Evolutionary conservation across 2,797 vertebrate genomes (phyloP), one percentile per base, ranked within the genome.

Genomic region (Acanthis flammea): DNA sequence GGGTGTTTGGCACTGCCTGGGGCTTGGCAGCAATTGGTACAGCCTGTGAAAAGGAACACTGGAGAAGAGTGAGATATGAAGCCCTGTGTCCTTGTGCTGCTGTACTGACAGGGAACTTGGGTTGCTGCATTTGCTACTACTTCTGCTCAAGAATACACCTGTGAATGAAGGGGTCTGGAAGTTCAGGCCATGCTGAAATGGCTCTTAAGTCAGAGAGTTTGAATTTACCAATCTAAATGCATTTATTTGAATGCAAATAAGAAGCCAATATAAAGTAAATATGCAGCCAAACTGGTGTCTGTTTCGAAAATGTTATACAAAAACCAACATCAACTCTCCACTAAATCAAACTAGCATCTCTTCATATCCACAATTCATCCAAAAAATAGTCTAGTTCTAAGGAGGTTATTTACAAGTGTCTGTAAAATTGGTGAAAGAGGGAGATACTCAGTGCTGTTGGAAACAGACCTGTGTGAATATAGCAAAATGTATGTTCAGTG

Each of bases 11-110:
- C 30, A 45, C 14, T 82, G 60, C 12, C 14, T 1, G 2, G 19
- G 39, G 12, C 33, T 71, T 1, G 2, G 50, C 4, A 19, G 37
- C 14, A n/a, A 11, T 1, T 50, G 45, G 45, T 23, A 84, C 45
- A 83, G 13, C 22, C 48, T 25, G 48, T 28, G 31, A 14, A 42
- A 90, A 80, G 24, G 14, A 12, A 5, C 8, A 8, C 0, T 1
- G 3, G 65, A 61, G 50, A 68, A 30, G 17, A 41, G 31, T 41
- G n/a, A 73, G 48, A 17, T 7, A 8, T 2, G 33, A 82, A 58
- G 54, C 9, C 19, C 14, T 0, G 0, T 3, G 5, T 73, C 22
- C 33, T 66, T 5, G 1, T 33, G 17, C 51, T 0, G 0, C 31
- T 1, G 0, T 6, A 66, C 42, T 35, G 23, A 33, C 51, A 66